Base-by-base conservation (phyloP, 2,888 invertebrate species). In the Tenodera sinensis region DNA sequence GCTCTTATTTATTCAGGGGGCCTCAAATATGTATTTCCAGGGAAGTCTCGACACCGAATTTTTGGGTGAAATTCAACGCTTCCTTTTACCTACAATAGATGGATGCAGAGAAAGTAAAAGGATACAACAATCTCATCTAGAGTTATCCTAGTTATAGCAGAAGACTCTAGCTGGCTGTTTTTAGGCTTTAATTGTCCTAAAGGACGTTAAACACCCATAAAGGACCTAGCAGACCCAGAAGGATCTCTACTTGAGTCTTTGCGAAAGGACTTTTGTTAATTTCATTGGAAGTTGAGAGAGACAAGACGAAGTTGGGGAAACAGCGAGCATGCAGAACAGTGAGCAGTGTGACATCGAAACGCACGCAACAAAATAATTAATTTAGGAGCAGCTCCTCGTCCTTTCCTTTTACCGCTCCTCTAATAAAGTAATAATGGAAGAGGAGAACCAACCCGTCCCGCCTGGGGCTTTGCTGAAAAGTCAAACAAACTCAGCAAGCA, bases 281-380 rank as follows among this genome's bases (percentile, higher is more conserved):
- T 71, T 71, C 54, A 25, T 25, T 71, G 20, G 54, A 15, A 20
- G 54, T 71, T 71, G 15, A 54, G 15, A 71, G 54, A 71, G 20
- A 71, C 54, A 71, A 71, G 54, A 20, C 0, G 54, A 71, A 71
- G 54, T 71, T 71, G 20, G 54, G 3, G 54, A 71, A 71, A 20
- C 54, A 71, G 54, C 15, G 54, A 25, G 20, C 54, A 71, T 71
- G 54, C 54, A 71, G 54, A 71, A 71, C 54, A 71, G 54, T 71
- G 42, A 42, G 42, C 42, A 71, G 20, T 71, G 54, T 71, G 54
- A 71, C 54, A 71, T 71, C 54, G 85, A 42, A 71, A 71, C 54
- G 54, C 85, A 86, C 81, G 86, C 27, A 86, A 86, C 86, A 86
- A 86, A 86, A 86, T 86, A 86, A 86, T 86, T 86, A 86, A 86